Conservation (phyloP, 2,797 vertebrate genomes). For the Poeciliopsis presidionis region DNA sequence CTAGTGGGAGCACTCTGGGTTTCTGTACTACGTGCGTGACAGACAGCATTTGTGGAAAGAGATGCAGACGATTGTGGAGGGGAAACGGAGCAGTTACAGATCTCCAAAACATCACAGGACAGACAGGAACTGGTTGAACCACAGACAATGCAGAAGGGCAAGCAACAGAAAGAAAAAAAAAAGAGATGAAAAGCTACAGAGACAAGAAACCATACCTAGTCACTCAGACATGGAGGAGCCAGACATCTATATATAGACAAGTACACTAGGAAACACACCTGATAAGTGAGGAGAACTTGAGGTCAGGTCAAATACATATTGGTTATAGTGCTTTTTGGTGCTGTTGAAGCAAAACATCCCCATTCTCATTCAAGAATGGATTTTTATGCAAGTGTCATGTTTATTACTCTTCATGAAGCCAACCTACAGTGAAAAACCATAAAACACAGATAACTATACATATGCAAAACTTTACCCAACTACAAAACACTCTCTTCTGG, state of each 20-base stretch:
- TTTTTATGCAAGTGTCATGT: not conserved
- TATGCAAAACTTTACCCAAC: not conserved
- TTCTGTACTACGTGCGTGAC: not conserved
- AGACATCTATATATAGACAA: conserved; percentile 31
- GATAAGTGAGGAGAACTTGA: conserved; percentile 23
- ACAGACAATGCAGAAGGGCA: conserved; percentile 23
- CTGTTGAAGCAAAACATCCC: not conserved
- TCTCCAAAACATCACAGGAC: conserved; percentile 6
- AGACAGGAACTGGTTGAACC: conserved; percentile 48
- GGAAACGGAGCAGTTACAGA: conserved; percentile 24
- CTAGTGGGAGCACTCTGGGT: rapidly evolving
- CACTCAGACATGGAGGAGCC: not conserved
- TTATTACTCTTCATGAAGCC: not conserved
- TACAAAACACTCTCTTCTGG: not conserved
- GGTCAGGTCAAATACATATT: not conserved
- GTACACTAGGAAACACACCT: conserved; percentile 11
- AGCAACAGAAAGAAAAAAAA: not conserved
- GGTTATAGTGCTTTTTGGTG: not conserved
- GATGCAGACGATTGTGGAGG: conserved; percentile 7
- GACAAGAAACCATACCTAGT: not conserved
- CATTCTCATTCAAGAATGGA: not conserved
- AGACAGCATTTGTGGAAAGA: not conserved
- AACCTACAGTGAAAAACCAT: not conserved
- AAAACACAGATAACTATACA: not conserved
- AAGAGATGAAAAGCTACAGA: not conserved